These are phyloP conservation scores for Alaudala cheleensis DNA, from an alignment of 2,113 vertebrate genomes.

Conservation along the genomic window DNA sequence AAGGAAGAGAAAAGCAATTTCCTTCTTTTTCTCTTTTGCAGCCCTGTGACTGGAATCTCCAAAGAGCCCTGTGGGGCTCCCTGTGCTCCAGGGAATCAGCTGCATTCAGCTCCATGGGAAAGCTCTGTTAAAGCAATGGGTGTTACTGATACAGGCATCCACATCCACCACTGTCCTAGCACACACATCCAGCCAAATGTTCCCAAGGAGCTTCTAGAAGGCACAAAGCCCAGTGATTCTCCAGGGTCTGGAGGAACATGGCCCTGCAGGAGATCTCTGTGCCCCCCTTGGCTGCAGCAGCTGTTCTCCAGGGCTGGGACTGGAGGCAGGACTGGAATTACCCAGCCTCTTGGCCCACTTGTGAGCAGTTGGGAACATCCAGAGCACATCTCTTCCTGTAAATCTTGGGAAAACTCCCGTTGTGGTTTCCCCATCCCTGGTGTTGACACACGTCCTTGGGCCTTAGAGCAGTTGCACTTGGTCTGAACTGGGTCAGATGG, in stretches of 20 bases:
- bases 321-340: background rate
- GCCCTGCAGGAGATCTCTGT: background rate
- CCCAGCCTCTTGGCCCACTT: background rate
- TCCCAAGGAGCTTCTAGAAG: background rate
- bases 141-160: background rate
- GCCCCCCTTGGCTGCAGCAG: background rate
- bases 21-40: background rate
- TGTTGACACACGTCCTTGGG: background rate
- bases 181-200: background rate
- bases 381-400: background rate
- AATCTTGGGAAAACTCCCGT: background rate
- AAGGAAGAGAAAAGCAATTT: conserved; percentile 12
- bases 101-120: background rate
- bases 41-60: background rate
- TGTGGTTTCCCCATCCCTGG: background rate
- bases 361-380: background rate
- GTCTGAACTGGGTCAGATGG: background rate
- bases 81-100: background rate
- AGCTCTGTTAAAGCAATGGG: background rate
- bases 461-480: background rate
- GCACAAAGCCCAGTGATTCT: background rate
- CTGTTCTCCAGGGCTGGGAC: background rate
- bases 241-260: background rate
- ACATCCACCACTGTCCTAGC: background rate
- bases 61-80: background rate